phyloP scores from a whole-genome alignment of 2,113 vertebrate species.

The Apaloderma vittatum region DNA sequence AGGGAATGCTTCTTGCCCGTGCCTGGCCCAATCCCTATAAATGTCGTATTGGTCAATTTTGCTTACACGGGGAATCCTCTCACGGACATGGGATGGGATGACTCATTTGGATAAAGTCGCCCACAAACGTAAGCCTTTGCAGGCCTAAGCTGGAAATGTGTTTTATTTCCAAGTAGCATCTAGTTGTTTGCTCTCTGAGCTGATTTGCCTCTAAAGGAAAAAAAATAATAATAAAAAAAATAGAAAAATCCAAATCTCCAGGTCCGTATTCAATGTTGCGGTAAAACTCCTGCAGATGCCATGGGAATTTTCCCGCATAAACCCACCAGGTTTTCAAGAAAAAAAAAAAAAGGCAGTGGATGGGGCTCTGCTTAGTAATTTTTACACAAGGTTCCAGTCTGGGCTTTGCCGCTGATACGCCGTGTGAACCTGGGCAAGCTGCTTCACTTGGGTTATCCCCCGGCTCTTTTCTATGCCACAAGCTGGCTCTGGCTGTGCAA shows the following conservation, averaged over 20 bases:
- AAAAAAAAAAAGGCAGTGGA: neutral
- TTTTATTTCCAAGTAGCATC: conserved; percentile 13
- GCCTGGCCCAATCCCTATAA: neutral
- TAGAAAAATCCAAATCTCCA: neutral
- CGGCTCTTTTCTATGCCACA: rapidly evolving
- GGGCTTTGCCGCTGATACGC: neutral
- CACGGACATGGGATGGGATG: neutral
- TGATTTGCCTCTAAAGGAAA: neutral
- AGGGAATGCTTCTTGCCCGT: neutral
- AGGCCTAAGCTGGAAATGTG: conserved; percentile 24
- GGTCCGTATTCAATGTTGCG: neutral
- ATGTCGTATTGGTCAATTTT: neutral
- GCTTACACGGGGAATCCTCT: conserved; percentile 46
- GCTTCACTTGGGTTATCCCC: neutral
- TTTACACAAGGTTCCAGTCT: neutral
- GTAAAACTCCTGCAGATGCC: neutral
- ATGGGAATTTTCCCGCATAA: neutral
- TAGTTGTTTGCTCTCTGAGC: neutral
- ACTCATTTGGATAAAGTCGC: conserved; percentile 28
- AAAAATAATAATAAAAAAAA: neutral
- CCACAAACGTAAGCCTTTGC: conserved; percentile 3
- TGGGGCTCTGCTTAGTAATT: neutral
- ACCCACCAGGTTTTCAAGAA: neutral
- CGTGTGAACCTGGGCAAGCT: neutral
- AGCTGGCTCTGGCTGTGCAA: neutral